Base-by-base conservation (phyloP, 2,113 vertebrate genomes). In the Columbina picui region DNA sequence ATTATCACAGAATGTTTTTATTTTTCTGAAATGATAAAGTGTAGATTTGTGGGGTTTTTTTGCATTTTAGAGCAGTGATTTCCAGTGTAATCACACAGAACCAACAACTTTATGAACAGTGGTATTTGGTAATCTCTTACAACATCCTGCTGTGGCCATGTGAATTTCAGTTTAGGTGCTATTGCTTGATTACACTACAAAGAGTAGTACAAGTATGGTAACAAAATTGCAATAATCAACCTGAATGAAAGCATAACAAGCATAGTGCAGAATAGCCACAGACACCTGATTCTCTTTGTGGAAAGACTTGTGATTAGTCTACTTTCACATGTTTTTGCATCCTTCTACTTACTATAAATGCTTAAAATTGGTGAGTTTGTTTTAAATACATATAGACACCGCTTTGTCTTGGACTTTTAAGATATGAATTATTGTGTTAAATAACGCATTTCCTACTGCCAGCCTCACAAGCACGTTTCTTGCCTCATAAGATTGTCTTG, bases 21-120 rank as follows among this genome's bases (percentile, higher is more conserved):
- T 93, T 90, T 93, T 79, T 90, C n/a, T 88, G 20, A 90, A 70
- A 83, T 50, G 3, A 56, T 65, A 81, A 96, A 68, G 50, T 96
- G 55, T 75, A 49, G 50, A 90, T 87, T 45, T 45, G 43, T 45
- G 18, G 17, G 17, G 6, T 23, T 70, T 29, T 88, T 70, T 65
- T 67, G 4, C 34, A 30, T 84, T 93, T 93, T 41, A 78, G 29
- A 82, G 52, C 25, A 79, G 7, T 6, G 20, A 41, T 82, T 94
- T 75, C 65, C 56, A 74, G 2, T 30, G 15, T 61, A 77, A 87
- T 10, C 1, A 9, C 64, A 91, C 23, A 78, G 38, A 80, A 53
- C 9, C 19, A 63, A 87, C 60, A 87, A 17, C 7, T 22, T 63
- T 8, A 50, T 45, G 12, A 93, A 59, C 14, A 55, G n/a, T 53